phyloP scores from a whole-genome alignment of 2,797 vertebrate species.

The Pangasius sanitwongsei region DNA sequence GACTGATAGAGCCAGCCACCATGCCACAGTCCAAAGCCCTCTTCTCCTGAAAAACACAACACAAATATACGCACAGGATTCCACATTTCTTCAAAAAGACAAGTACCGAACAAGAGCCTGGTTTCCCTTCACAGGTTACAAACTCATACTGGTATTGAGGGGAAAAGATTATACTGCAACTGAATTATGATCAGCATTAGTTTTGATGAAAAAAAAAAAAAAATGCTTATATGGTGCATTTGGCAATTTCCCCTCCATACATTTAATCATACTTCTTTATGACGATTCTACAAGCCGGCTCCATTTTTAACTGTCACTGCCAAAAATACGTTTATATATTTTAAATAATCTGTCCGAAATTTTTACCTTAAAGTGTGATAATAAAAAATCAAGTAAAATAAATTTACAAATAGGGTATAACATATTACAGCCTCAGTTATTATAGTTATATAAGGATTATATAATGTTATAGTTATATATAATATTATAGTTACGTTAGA shows the following conservation, averaged over 20 bases:
- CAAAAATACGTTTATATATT: no score
- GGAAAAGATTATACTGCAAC: background rate
- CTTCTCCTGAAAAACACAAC: constrained; percentile 65
- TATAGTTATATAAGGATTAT: no score
- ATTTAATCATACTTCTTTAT: background rate
- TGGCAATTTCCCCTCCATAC: background rate
- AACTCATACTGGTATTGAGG: background rate
- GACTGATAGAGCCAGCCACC: constrained; percentile 68
- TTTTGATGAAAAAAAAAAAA: background rate
- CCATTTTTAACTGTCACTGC: background rate
- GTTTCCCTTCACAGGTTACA: background rate
- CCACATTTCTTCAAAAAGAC: background rate
- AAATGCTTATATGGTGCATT: background rate
- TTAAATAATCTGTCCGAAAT: no score
- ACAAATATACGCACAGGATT: background rate
- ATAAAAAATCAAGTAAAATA: no score
- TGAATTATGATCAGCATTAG: background rate
- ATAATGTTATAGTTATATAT: no score
- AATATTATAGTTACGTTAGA: background rate
- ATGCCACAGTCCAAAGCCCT: constrained; percentile 65
- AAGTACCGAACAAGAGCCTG: background rate
- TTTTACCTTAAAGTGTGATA: no score
- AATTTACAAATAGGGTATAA: background rate
- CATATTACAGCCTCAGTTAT: background rate
- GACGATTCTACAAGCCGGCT: background rate